phyloP scores from a whole-genome alignment of 2,888 invertebrate species.

The Leptura quadrifasciata region DNA sequence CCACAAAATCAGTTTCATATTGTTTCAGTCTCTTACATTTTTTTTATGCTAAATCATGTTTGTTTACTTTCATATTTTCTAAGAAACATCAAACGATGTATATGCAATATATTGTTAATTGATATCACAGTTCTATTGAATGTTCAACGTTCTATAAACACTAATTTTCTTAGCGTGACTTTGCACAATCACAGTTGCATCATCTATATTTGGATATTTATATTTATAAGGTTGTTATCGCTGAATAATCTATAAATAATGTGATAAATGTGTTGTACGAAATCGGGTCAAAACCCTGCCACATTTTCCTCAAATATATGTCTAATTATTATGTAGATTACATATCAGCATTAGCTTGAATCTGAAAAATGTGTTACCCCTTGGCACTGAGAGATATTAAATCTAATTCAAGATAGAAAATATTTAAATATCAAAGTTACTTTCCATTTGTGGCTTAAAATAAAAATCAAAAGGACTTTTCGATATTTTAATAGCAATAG shows the following conservation, averaged over 20 bases:
- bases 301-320: neutral
- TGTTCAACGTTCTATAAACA: neutral
- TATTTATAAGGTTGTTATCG: neutral
- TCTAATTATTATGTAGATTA: neutral
- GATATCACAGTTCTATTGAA: neutral
- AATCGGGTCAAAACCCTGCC: slow-evolving; percentile 25
- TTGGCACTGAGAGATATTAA: too few species aligned
- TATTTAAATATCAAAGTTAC: too few species aligned
- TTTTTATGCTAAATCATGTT: slow-evolving; percentile 3
- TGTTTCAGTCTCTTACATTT: neutral
- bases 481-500: too few species aligned
- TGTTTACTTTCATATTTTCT: slow-evolving; percentile 1
- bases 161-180: slow-evolving; percentile 18
- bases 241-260: slow-evolving; percentile 2
- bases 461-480: too few species aligned
- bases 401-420: too few species aligned
- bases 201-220: slow-evolving; percentile 8
- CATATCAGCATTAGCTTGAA: neutral
- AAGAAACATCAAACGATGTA: neutral
- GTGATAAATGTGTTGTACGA: neutral
- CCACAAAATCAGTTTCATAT: too few species aligned
- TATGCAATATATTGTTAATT: neutral
- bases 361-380: too few species aligned
- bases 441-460: too few species aligned
- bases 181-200: slow-evolving; percentile 15